These are phyloP conservation scores for Entelurus aequoreus DNA, from an alignment of 2,113 vertebrate species.

Conservation along the genomic window DNA sequence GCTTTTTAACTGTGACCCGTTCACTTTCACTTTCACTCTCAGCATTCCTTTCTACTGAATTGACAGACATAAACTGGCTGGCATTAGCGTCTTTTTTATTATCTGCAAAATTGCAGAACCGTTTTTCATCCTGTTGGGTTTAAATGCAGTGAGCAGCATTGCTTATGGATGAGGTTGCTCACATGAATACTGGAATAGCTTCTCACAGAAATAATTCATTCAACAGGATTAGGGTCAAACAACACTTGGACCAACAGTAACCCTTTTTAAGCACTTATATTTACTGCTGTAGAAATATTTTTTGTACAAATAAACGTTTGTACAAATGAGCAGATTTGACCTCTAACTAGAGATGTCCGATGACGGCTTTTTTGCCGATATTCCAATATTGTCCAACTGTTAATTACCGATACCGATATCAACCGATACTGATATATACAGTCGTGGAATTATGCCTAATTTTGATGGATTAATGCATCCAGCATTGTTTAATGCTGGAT, in stretches of 20 bases:
- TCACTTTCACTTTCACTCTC: slow-evolving; percentile 1
- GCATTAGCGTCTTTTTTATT: slow-evolving; percentile 11
- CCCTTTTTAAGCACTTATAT: slow-evolving; percentile 2
- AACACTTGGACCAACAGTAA: not conserved
- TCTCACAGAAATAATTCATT: slow-evolving; percentile 18
- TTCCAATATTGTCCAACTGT: too few relatives aligned
- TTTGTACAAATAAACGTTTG: not conserved
- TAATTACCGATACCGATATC: too few relatives aligned
- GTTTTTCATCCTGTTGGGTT: slow-evolving; percentile 5
- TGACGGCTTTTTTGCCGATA: too few relatives aligned
- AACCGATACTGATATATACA: too few relatives aligned
- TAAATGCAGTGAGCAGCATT: slow-evolving; percentile 7
- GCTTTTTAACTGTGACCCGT: slow-evolving; percentile 20
- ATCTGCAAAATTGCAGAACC: not conserved
- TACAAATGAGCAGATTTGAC: not conserved
- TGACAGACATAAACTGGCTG: not conserved
- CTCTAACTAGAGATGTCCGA: too few relatives aligned
- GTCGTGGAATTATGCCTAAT: too few relatives aligned
- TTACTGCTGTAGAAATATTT: slow-evolving; percentile 1
- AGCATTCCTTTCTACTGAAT: not conserved
- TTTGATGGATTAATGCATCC: too few relatives aligned
- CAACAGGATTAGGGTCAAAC: slow-evolving; percentile 14
- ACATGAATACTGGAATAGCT: slow-evolving; percentile 28
- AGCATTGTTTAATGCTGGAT: too few relatives aligned
- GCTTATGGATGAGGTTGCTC: slow-evolving; percentile 21